Evolutionary conservation across 2,888 invertebrate genomes (phyloP).

Genomic region (Acronicta alni): DNA sequence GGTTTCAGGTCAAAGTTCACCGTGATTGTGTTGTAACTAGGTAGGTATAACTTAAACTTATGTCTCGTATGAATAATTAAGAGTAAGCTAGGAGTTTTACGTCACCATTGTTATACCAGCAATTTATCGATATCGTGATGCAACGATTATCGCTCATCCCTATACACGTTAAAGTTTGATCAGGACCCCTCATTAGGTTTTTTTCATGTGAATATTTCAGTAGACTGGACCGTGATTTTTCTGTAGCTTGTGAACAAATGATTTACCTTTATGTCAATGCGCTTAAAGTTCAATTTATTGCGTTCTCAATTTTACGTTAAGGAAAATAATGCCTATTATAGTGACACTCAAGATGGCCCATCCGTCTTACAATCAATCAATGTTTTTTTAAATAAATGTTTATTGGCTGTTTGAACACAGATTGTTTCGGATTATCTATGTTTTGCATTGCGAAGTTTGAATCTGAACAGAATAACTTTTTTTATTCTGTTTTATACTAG

Average conservation of each 20-base stretch:
- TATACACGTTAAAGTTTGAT: constrained; percentile 75
- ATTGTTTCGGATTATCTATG: background rate
- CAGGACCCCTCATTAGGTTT: constrained; percentile 81
- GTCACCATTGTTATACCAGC: no score
- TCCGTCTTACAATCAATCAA: constrained; percentile 4
- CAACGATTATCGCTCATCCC: constrained; percentile 47
- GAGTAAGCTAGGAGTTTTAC: no score
- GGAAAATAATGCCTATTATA: background rate
- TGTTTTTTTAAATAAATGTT: background rate
- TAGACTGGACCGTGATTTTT: constrained; percentile 76
- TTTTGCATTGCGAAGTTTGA: background rate
- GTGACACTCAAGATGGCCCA: background rate
- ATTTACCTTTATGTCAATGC: constrained; percentile 12
- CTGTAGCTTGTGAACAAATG: constrained; percentile 46
- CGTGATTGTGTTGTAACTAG: no score
- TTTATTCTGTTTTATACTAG: no score
- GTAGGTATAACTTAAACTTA: no score
- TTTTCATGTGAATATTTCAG: constrained; percentile 80
- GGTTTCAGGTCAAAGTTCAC: no score
- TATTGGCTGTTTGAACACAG: background rate
- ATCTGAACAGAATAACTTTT: no score
- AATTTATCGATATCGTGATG: constrained; percentile 38
- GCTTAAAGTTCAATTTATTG: background rate
- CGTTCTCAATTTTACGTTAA: background rate
- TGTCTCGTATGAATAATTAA: no score